Conservation (phyloP, 2,113 vertebrate species). For the Pteronura brasiliensis region DNA sequence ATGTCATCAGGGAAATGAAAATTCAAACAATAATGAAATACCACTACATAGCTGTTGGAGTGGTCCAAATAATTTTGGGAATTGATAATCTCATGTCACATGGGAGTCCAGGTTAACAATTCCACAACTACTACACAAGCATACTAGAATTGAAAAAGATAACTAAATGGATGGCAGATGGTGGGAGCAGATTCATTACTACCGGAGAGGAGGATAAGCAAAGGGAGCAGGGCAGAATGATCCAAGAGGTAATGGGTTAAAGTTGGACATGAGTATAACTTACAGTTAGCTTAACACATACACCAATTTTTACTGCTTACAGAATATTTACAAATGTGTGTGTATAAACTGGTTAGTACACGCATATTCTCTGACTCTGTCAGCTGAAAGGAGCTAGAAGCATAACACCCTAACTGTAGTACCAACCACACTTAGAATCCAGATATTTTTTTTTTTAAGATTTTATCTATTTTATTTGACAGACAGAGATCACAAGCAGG, state of each 20-base stretch:
- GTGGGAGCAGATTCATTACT: neutral
- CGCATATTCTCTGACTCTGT: neutral
- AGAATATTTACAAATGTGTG: neutral
- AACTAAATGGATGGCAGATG: neutral
- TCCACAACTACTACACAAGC: neutral
- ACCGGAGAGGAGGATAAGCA: neutral
- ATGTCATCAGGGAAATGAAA: neutral
- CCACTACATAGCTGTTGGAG: neutral
- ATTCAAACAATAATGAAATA: neutral
- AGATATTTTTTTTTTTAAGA: neutral
- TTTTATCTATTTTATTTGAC: too few relatives aligned
- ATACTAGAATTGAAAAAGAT: neutral
- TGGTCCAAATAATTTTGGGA: neutral
- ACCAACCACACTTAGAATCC: neutral
- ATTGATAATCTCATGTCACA: neutral
- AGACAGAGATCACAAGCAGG: too few relatives aligned
- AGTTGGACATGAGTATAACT: neutral
- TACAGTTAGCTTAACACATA: neutral
- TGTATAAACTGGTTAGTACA: neutral
- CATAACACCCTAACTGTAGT: neutral
- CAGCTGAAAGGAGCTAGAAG: neutral
- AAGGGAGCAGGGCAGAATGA: neutral
- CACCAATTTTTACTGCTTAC: neutral
- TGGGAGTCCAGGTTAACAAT: neutral
- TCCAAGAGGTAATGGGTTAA: neutral